phyloP scores from a whole-genome alignment of 2,797 vertebrate species.

The Acanthurus lineatus region DNA sequence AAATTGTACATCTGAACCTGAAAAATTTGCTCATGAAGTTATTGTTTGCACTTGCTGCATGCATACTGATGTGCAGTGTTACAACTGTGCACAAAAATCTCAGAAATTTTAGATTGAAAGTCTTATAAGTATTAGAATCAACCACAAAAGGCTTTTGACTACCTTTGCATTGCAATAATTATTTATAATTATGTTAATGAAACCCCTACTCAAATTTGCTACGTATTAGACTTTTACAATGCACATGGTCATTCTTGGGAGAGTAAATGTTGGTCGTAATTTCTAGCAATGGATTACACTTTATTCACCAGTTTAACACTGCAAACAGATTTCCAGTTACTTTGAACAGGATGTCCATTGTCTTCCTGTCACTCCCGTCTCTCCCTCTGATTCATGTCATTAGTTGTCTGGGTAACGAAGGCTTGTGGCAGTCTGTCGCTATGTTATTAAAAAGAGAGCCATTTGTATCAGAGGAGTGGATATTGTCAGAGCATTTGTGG shows the following conservation, averaged over 20 bases:
- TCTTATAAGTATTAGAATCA: neutral
- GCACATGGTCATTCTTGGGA: neutral
- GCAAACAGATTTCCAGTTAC: conserved; percentile 42
- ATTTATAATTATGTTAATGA: too few species aligned
- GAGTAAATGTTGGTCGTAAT: conserved; percentile 10
- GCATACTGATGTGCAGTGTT: too few species aligned
- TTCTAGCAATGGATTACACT: conserved; percentile 6
- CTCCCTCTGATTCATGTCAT: conserved; percentile 68
- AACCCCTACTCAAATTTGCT: neutral
- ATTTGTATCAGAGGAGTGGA: conserved; percentile 67
- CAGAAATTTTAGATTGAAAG: too few species aligned
- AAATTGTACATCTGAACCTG: too few species aligned
- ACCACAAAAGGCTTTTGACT: neutral
- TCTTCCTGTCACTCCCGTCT: conserved; percentile 59
- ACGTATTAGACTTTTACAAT: neutral
- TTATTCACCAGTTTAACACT: conserved; percentile 12
- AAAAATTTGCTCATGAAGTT: too few species aligned
- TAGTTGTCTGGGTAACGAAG: conserved; percentile 80
- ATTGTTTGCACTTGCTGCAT: too few species aligned
- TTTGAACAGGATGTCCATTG: conserved; percentile 49
- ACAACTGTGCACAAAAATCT: too few species aligned
- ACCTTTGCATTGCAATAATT: neutral
- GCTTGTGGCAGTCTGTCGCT: conserved; percentile 59
- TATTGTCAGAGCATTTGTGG: conserved; percentile 61
- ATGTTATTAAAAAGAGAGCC: conserved; percentile 78